Percentiles rank a stretch among this genome's conserved stretches.
These are phyloP conservation scores for Ophion slaviceki DNA, from an alignment of 2,888 invertebrate genomes.

Conservation along the genomic window DNA sequence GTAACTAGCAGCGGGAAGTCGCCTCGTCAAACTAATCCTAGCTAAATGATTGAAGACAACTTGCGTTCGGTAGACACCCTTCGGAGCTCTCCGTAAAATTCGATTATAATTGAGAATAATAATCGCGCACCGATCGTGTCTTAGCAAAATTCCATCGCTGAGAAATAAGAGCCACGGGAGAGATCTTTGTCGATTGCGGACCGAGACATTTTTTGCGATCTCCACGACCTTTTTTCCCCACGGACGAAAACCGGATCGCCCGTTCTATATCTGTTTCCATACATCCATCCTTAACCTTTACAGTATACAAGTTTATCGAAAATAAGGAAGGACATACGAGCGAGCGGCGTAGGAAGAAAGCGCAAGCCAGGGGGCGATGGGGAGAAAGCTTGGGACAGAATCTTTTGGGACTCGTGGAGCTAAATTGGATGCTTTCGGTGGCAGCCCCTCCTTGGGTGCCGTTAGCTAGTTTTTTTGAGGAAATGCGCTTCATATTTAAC, in stretches of 20 bases:
- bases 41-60: constrained; percentile 69
- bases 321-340: constrained; percentile 16
- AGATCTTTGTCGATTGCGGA: constrained; percentile 36
- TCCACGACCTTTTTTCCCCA: constrained; percentile 15
- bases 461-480: constrained; percentile 55
- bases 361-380: constrained; percentile 22
- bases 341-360: constrained; percentile 34
- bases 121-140: constrained; percentile 9
- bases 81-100: neutral
- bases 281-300: neutral
- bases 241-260: constrained; percentile 14
- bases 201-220: constrained; percentile 18
- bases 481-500: constrained; percentile 44
- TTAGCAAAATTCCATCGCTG: constrained; percentile 23
- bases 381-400: constrained; percentile 37
- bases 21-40: constrained; percentile 71
- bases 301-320: neutral
- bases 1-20: constrained; percentile 34
- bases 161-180: constrained; percentile 12
- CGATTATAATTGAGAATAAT: constrained; percentile 38
- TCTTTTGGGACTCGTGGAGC: constrained; percentile 74
- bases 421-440: constrained; percentile 74
- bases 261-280: neutral
- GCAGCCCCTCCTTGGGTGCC: constrained; percentile 53
- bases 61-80: constrained; percentile 20